Evolutionary conservation across 23 tunicate genomes (phyloP).

Genomic region (Trididemnum nubilum): DNA sequence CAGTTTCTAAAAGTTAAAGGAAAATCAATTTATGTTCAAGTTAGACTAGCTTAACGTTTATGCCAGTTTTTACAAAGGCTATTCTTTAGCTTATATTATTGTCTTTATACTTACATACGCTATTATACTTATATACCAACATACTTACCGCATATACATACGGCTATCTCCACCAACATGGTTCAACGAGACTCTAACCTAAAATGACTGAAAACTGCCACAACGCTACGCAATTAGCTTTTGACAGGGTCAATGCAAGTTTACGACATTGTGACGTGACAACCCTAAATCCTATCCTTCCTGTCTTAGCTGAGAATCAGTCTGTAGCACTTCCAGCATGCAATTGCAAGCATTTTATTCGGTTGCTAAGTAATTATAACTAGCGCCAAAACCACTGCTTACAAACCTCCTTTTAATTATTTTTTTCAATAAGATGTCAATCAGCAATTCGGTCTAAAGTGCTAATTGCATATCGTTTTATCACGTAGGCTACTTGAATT

Average conservation of each 20-base stretch:
- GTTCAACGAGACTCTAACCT: slow-evolving; percentile 6
- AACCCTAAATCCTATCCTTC: slow-evolving; percentile 10
- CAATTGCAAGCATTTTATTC: neutral
- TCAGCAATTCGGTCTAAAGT: slow-evolving; percentile 11
- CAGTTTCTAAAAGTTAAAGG: too few relatives aligned
- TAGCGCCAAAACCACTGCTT: slow-evolving; percentile 15
- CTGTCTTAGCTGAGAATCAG: slow-evolving; percentile 23
- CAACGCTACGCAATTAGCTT: neutral
- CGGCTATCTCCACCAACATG: neutral
- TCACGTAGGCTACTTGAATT: slow-evolving; percentile 11
- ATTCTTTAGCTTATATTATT: too few relatives aligned
- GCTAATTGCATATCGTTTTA: slow-evolving; percentile 5
- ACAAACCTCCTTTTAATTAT: slow-evolving; percentile 8
- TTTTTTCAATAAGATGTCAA: slow-evolving; percentile 7
- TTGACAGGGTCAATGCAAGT: neutral
- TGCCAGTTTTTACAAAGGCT: too few relatives aligned
- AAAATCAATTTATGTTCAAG: too few relatives aligned
- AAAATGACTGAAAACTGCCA: slow-evolving; percentile 14
- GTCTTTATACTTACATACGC: too few relatives aligned
- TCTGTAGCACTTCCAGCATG: neutral
- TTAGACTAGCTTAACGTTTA: too few relatives aligned
- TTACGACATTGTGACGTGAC: neutral
- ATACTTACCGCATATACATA: too few relatives aligned
- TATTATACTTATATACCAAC: too few relatives aligned
- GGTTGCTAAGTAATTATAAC: neutral